Evolutionary conservation across 1,140 invertebrate genomes (phyloP).

Genomic region (Hyphantria cunea): DNA sequence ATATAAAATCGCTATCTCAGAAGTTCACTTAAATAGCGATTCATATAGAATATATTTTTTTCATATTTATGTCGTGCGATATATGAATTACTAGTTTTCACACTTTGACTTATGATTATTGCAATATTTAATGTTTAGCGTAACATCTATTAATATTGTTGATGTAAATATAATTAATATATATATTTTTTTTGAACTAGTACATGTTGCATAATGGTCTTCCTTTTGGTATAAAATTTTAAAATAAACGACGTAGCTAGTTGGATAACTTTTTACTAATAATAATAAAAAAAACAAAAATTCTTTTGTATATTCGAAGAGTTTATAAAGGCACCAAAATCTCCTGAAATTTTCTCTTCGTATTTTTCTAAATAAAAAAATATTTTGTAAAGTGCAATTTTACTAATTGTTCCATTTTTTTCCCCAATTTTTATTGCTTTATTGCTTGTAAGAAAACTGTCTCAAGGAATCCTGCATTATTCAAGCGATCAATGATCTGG

Average conservation of each 20-base stretch:
- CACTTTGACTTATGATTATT: conserved; percentile 67
- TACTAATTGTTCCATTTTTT: conserved; percentile 19
- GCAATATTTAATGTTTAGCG: conserved; percentile 65
- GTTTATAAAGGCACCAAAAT: conserved; percentile 40
- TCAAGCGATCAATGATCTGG: neutral
- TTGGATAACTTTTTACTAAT: conserved; percentile 27
- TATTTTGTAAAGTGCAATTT: conserved; percentile 37
- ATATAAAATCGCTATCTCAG: conserved; percentile 64
- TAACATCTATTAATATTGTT: conserved; percentile 38
- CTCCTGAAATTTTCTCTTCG: conserved; percentile 35
- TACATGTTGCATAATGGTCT: conserved; percentile 34
- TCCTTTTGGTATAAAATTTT: conserved; percentile 38
- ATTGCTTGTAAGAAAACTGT: conserved; percentile 17
- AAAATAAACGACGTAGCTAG: conserved; percentile 19
- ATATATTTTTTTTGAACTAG: conserved; percentile 40
- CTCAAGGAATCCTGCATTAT: conserved; percentile 5
- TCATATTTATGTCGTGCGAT: conserved; percentile 60
- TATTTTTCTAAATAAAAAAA: conserved; percentile 41
- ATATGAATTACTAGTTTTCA: conserved; percentile 46
- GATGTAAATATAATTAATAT: conserved; percentile 37
- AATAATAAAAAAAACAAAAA: conserved; percentile 22
- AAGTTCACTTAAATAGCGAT: conserved; percentile 39
- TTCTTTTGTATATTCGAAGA: conserved; percentile 36
- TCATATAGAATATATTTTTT: conserved; percentile 70
- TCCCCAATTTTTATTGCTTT: conserved; percentile 26